These are phyloP conservation scores for Rattus rattus DNA, from an alignment of 2,113 vertebrate genomes.

Conservation along the genomic window DNA sequence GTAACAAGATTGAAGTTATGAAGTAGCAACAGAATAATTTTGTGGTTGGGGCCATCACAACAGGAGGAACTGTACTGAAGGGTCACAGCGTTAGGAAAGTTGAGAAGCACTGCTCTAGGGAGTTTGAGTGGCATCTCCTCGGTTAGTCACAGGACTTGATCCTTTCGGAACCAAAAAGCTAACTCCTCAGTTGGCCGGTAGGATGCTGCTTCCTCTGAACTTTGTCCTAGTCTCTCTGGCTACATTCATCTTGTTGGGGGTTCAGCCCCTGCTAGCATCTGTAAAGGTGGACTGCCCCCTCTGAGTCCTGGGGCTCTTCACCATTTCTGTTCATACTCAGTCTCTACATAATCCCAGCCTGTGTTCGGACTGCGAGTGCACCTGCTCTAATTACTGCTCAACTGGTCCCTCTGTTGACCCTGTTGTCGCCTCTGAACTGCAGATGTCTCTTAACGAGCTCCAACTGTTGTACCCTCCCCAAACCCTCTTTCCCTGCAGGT, in stretches of 20 bases:
- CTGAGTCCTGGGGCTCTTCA: neutral
- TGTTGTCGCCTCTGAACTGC: neutral
- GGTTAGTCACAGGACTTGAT: neutral
- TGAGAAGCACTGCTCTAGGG: neutral
- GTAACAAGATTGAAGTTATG: neutral
- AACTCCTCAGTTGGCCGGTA: constrained; percentile 8
- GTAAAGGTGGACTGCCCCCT: neutral
- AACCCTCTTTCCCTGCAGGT: neutral
- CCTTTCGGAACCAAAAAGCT: constrained; percentile 44
- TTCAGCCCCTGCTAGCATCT: neutral
- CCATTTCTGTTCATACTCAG: neutral
- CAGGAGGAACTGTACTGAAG: neutral
- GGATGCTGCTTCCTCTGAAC: constrained; percentile 12
- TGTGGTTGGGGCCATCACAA: neutral
- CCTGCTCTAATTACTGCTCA: neutral
- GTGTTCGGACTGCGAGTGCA: neutral
- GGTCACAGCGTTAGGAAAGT: neutral
- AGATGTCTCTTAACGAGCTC: neutral
- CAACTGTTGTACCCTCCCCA: neutral
- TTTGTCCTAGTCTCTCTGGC: neutral
- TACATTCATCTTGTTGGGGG: neutral
- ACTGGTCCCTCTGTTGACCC: neutral
- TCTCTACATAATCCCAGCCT: constrained; percentile 28
- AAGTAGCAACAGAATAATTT: neutral
- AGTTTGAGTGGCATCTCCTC: constrained; percentile 15